Percentiles rank a stretch among this genome's conserved stretches.
These are phyloP conservation scores for Eumaeus atala DNA, from an alignment of 1,140 invertebrate genomes.

Conservation along the genomic window DNA sequence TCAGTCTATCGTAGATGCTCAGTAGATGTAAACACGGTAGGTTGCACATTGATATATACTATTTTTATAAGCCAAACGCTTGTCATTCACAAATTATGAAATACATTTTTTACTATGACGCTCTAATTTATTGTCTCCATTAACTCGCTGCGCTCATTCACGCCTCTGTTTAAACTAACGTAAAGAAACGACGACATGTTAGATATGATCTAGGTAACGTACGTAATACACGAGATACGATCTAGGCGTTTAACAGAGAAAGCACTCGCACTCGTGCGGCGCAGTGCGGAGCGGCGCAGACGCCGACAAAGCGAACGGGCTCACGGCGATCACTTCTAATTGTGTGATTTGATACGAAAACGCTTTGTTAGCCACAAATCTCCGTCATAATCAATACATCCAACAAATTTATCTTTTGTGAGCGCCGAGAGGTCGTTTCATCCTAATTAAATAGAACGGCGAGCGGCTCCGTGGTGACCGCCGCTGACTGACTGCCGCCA, in stretches of 20 bases:
- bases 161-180: too few species aligned
- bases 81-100: too few species aligned
- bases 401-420: conserved; percentile 69
- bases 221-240: too few species aligned
- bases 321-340: conserved; percentile 64
- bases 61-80: not conserved
- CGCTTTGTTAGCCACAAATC: conserved; percentile 60
- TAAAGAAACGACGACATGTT: too few species aligned
- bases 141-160: too few species aligned
- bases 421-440: conserved; percentile 40
- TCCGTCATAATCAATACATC: conserved; percentile 57
- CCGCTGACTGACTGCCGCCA: conserved; percentile 21
- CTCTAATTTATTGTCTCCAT: too few species aligned
- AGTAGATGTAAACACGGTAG: too few species aligned
- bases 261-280: not conserved
- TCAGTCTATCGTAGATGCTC: too few species aligned
- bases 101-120: too few species aligned
- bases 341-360: conserved; percentile 71
- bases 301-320: conserved; percentile 61
- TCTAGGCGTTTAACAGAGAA: too few species aligned
- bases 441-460: conserved; percentile 59
- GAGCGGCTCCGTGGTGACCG: conserved; percentile 33
- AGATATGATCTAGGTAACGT: too few species aligned
- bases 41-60: not conserved
- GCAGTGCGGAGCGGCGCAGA: conserved; percentile 40